Base-by-base conservation (phyloP, 1,140 invertebrate species). In the Melipona quadrifasciata region DNA sequence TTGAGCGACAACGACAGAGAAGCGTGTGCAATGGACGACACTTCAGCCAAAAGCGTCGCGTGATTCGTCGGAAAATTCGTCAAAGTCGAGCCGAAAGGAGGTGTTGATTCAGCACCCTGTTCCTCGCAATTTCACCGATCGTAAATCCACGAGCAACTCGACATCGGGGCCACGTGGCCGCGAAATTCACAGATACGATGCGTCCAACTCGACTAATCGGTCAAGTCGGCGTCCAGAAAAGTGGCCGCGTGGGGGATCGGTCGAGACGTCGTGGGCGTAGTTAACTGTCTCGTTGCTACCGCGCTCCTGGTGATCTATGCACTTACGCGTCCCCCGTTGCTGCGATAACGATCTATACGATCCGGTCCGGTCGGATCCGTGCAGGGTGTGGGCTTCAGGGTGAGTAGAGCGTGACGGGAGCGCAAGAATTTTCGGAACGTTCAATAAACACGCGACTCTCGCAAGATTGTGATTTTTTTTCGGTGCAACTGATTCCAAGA, bases 281-380 rank as follows among this genome's bases (percentile, higher is more conserved):
- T 47, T 58, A 31, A 57, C 72, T 31, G 75, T 64, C 31, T 10
- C 10, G 34, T 39, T 77, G 57, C 55, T 55, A 77, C 75, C 10
- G 75, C 75, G 24, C 39, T 65, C 61, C n/a, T 27, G n/a, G n/a
- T 65, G 61, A 78, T 78, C 76, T 67, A 67, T 67, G 64, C 61
- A 34, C 64, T 67, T 53, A 78, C 39, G 61, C 64, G 27, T 39
- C 34, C 31, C 24, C 39, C 61, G 39, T 24, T 31, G 31, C 12
- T 34, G 24, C 77, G 64, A 68, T 78, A 53, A 21, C 77, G 21
- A 79, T 79, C 77, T 79, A 11, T 39, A 31, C 64, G 76, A 67
- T 67, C 27, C 24, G 64, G 53, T 64, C 39, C n/a, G 65, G 31
- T 64, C 27, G 27, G n/a, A 27, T 67, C 65, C 0, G 2, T 19